Evolutionary conservation across 2,888 invertebrate species (phyloP).

Genomic region (Lypha dubia): DNA sequence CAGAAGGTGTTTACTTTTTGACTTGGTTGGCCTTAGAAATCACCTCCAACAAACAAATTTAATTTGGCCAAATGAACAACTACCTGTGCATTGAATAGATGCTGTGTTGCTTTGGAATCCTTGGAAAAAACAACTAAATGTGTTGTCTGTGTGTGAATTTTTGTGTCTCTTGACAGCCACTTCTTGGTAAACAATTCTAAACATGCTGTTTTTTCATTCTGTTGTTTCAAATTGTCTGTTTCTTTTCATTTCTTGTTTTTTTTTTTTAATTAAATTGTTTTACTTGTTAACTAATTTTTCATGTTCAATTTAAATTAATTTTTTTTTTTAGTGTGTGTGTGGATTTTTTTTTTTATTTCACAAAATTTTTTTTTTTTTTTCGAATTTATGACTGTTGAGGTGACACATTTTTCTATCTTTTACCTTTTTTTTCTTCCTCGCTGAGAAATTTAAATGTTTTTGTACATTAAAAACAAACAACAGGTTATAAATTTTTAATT

Average conservation of each 20-base stretch:
- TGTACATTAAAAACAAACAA: not conserved
- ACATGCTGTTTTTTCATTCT: constrained; percentile 61
- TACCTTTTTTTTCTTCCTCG: constrained; percentile 7
- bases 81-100: constrained; percentile 16
- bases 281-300: constrained; percentile 49
- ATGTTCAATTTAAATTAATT: constrained; percentile 2
- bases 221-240: constrained; percentile 4
- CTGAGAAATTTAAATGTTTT: not conserved
- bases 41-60: constrained; percentile 47
- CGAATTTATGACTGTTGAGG: constrained; percentile 49
- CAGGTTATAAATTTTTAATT: constrained; percentile 63
- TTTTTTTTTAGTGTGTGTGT: not conserved
- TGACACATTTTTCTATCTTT: constrained; percentile 56
- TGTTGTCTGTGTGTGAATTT: constrained; percentile 18
- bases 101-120: constrained; percentile 15
- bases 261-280: constrained; percentile 51
- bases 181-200: constrained; percentile 62
- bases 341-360: not conserved
- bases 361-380: not conserved
- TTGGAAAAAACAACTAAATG: constrained; percentile 32
- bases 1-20: constrained; percentile 62
- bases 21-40: constrained; percentile 57
- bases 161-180: constrained; percentile 27
- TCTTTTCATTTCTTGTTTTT: too few species aligned
- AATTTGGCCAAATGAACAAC: constrained; percentile 3